Evolutionary conservation across 2,888 invertebrate genomes (phyloP).

Genomic region (Spialia ferax): DNA sequence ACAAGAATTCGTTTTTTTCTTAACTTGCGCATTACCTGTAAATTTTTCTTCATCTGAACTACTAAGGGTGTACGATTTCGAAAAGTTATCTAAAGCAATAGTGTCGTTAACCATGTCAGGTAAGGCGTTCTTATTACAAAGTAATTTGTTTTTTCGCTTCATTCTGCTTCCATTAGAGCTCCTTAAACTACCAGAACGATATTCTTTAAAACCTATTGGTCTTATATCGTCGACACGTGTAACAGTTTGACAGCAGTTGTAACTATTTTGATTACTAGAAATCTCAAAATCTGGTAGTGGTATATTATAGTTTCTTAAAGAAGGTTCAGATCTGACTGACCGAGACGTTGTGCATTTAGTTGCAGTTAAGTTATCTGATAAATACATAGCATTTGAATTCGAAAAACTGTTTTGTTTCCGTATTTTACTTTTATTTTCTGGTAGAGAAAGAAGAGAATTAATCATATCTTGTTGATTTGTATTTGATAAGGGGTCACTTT

Average conservation of each 20-base stretch:
- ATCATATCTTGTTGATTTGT: conserved; percentile 60
- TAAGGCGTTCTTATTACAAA: conserved; percentile 70
- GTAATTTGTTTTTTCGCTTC: conserved; percentile 57
- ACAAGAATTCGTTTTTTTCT: conserved; percentile 57
- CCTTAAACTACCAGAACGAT: conserved; percentile 59
- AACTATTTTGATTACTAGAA: conserved; percentile 57
- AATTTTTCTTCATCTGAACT: conserved; percentile 79
- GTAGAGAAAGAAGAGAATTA: conserved; percentile 71
- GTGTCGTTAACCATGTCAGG: conserved; percentile 90
- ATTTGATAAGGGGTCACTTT: conserved; percentile 61
- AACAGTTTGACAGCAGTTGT: conserved; percentile 61
- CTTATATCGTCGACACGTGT: conserved; percentile 66
- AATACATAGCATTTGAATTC: conserved; percentile 58
- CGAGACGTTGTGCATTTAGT: conserved; percentile 66
- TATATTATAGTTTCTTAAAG: conserved; percentile 71
- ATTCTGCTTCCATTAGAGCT: conserved; percentile 53
- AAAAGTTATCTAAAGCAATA: conserved; percentile 83
- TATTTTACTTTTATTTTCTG: conserved; percentile 63
- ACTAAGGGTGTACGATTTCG: conserved; percentile 71
- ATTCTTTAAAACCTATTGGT: conserved; percentile 64
- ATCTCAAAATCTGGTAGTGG: conserved; percentile 73
- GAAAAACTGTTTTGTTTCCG: conserved; percentile 76
- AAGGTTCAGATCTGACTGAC: conserved; percentile 80
- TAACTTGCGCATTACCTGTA: conserved; percentile 50
- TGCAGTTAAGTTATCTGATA: conserved; percentile 59